phyloP scores from a whole-genome alignment of 2,797 vertebrate species.

The Phataginus tricuspis region DNA sequence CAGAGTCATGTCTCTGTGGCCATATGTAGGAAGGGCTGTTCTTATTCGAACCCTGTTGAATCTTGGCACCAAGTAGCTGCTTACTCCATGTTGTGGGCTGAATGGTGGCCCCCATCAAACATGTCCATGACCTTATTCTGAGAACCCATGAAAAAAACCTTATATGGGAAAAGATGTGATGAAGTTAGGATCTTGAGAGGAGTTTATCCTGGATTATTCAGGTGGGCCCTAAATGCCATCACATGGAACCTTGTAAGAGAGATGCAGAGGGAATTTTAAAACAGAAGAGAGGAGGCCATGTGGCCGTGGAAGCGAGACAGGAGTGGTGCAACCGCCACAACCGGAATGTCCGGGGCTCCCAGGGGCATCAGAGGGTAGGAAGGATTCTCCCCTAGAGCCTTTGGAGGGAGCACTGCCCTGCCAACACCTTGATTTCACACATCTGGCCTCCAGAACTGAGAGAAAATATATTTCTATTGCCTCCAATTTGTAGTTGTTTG shows the following conservation, averaged over 20 bases:
- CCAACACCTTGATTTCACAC: not conserved
- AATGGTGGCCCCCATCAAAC: not conserved
- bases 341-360: not conserved
- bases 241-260: not conserved
- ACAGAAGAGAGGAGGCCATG: not conserved
- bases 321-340: not conserved
- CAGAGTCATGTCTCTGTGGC: not conserved
- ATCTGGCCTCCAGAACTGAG: not conserved
- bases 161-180: not conserved
- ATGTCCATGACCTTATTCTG: not conserved
- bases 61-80: not conserved
- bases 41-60: not conserved
- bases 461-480: too few species aligned
- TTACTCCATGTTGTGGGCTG: fast-evolving
- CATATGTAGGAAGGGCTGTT: fast-evolving
- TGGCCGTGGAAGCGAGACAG: not conserved
- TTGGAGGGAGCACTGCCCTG: fast-evolving
- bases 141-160: not conserved
- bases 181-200: not conserved
- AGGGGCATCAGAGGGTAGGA: not conserved
- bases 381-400: fast-evolving
- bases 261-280: not conserved
- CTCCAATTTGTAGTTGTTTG: not conserved
- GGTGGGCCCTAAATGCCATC: not conserved
- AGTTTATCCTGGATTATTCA: not conserved